Conservation (phyloP, 2,888 invertebrate genomes). For the Tetheella fluctuosa region DNA sequence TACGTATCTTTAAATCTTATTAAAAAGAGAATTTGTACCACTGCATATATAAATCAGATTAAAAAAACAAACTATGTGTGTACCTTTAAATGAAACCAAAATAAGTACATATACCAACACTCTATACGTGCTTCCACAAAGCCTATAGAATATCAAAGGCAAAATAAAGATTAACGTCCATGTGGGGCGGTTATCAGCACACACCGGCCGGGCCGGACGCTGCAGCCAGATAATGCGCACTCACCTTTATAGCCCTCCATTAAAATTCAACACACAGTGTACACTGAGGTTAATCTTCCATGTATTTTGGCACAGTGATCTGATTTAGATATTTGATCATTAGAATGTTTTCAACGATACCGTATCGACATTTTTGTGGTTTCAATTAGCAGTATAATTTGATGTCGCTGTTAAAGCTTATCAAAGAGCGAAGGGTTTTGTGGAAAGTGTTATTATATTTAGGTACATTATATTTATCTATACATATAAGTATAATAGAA, state of each 20-base stretch:
- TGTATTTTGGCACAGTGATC: background rate
- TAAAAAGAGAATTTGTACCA: too few species aligned
- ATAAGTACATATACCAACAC: too few species aligned
- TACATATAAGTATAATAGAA: too few species aligned
- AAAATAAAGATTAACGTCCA: background rate
- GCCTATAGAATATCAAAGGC: background rate
- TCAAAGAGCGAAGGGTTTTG: background rate
- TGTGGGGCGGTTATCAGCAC: background rate
- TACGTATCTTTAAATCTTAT: too few species aligned
- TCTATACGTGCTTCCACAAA: too few species aligned
- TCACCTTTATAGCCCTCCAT: background rate
- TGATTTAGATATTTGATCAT: background rate
- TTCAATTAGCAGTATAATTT: conserved; percentile 7
- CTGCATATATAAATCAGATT: too few species aligned
- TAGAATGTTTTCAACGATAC: background rate
- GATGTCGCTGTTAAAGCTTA: background rate
- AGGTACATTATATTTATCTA: background rate
- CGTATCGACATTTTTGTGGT: conserved; percentile 1
- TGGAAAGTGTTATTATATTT: background rate
- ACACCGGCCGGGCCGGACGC: background rate
- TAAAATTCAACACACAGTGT: background rate
- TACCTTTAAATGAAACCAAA: too few species aligned
- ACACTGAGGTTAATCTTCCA: background rate
- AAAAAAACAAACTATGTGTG: too few species aligned
- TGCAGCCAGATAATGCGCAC: background rate